These are phyloP conservation scores for Stichodactyla mertensii DNA, from an alignment of 64 coral and sea anemone species.

Conservation along the genomic window DNA sequence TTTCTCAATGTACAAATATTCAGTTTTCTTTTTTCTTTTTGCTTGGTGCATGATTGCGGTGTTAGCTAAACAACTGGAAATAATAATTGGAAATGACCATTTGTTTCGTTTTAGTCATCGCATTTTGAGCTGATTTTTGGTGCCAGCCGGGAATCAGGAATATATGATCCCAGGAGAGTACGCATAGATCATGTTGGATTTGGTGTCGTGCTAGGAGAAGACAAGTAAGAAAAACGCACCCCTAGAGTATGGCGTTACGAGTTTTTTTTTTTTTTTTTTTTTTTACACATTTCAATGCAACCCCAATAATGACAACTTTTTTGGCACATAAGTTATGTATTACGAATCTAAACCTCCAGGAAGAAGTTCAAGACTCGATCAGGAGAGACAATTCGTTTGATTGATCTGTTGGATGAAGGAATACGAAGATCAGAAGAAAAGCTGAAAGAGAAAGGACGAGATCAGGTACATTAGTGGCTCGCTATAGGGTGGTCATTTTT, in stretches of 20 bases:
- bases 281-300: no score
- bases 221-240: conserved; percentile 61
- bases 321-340: background rate
- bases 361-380: conserved; percentile 99
- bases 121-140: conserved; percentile 90
- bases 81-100: background rate
- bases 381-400: conserved; percentile 85
- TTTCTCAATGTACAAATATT: no score
- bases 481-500: no score
- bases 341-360: conserved; percentile 9
- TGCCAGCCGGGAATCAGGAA: conserved; percentile 57
- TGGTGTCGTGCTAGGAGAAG: conserved; percentile 95
- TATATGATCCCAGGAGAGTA: conserved; percentile 60
- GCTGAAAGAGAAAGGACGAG: conserved; percentile 90
- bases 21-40: no score
- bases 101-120: conserved; percentile 28
- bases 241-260: no score
- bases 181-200: conserved; percentile 94
- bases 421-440: conserved; percentile 84
- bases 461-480: conserved; percentile 47
- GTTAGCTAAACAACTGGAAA: background rate
- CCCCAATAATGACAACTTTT: no score
- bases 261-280: no score
- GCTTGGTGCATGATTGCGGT: no score
- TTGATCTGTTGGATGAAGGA: conserved; percentile 91